Evolutionary conservation across 2,888 invertebrate genomes (phyloP).

Genomic region (Isoperla grammatica): DNA sequence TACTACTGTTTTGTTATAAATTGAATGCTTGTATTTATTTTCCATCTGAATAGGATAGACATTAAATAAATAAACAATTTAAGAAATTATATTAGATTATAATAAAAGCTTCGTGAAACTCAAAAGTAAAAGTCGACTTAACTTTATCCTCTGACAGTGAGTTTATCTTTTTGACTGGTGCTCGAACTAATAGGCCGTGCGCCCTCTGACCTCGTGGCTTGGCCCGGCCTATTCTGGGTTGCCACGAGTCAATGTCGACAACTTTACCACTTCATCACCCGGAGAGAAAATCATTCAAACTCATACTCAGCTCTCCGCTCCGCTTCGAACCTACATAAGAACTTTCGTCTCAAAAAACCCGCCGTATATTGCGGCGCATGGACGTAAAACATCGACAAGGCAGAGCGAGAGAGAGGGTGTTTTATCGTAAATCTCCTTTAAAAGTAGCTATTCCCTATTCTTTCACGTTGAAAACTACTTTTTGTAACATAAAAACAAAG

Average conservation of each 20-base stretch:
- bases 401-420: neutral
- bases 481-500: too few relatives aligned
- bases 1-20: too few relatives aligned
- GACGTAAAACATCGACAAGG: neutral
- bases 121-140: too few relatives aligned
- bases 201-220: neutral
- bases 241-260: conserved; percentile 3
- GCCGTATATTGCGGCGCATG: neutral
- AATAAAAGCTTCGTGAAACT: too few relatives aligned
- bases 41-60: too few relatives aligned
- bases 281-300: conserved; percentile 11
- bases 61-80: too few relatives aligned
- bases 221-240: conserved; percentile 6
- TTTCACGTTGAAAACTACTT: too few relatives aligned
- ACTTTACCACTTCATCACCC: conserved; percentile 15
- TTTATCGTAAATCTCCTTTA: too few relatives aligned
- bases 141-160: too few relatives aligned
- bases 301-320: neutral
- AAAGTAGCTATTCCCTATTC: too few relatives aligned
- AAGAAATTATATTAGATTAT: too few relatives aligned
- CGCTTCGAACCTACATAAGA: neutral
- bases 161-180: neutral
- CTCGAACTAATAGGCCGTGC: neutral
- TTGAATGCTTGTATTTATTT: too few relatives aligned
- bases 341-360: neutral